Percentiles rank a stretch among this genome's conserved stretches.
Conservation (phyloP, 2,888 invertebrate genomes). For the Latrodectus hesperus region DNA sequence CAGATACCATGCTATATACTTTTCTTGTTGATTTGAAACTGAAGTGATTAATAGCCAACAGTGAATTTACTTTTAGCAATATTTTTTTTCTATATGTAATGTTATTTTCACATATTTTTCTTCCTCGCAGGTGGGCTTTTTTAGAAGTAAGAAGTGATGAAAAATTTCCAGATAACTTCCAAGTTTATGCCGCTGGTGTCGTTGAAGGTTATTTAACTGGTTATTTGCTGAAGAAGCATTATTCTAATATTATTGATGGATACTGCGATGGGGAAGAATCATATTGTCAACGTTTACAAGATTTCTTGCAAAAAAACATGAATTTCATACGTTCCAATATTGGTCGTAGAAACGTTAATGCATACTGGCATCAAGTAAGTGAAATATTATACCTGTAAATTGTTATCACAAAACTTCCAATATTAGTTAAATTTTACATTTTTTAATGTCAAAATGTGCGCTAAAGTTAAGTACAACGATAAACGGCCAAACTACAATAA, state of each 20-base stretch:
- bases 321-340: slow-evolving; percentile 80
- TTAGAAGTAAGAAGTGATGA: slow-evolving; percentile 55
- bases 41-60: no score
- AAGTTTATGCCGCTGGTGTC: slow-evolving; percentile 89
- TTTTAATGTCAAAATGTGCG: no score
- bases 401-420: no score
- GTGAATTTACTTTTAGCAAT: no score
- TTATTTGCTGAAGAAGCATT: slow-evolving; percentile 86
- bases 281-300: slow-evolving; percentile 81
- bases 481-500: no score
- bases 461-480: no score
- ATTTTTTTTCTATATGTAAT: not conserved
- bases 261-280: slow-evolving; percentile 77
- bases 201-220: slow-evolving; percentile 88
- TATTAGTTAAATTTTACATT: no score
- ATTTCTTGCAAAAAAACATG: slow-evolving; percentile 81
- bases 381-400: no score
- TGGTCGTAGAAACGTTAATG: slow-evolving; percentile 77
- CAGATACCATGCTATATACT: no score
- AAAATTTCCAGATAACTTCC: slow-evolving; percentile 83
- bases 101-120: not conserved
- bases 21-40: no score
- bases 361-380: slow-evolving; percentile 89
- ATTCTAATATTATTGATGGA: slow-evolving; percentile 82
- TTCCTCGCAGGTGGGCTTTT: slow-evolving; percentile 64